Conservation (phyloP, 35 echinoderm and acorn worm genomes). For the Apostichopus parvimensis region DNA sequence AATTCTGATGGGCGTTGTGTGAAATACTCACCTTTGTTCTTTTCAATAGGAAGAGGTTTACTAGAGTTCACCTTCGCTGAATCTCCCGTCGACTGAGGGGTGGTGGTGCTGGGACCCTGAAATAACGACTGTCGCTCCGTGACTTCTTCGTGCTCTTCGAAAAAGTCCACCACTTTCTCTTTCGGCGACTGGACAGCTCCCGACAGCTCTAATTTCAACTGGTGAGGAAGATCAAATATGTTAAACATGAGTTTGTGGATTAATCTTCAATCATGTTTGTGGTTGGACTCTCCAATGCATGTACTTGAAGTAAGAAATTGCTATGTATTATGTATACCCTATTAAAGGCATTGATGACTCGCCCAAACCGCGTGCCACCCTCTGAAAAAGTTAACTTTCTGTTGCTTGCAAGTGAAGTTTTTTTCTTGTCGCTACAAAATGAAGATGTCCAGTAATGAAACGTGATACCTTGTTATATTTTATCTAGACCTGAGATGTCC, state of each 20-base stretch:
- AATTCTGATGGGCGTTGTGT: too few species aligned
- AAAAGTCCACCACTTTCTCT: conserved; percentile 94
- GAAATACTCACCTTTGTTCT: conserved; percentile 14
- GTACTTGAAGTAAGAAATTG: too few species aligned
- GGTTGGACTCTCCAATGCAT: not conserved
- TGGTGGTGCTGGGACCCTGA: not conserved
- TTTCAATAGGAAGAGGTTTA: conserved; percentile 64
- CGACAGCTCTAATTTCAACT: conserved; percentile 58
- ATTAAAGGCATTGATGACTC: too few species aligned
- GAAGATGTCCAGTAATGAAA: too few species aligned
- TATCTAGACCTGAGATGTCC: too few species aligned
- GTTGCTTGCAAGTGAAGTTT: too few species aligned
- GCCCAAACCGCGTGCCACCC: too few species aligned
- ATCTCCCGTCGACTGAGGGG: not conserved
- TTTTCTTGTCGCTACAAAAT: too few species aligned
- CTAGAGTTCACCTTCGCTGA: not conserved
- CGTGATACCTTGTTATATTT: too few species aligned
- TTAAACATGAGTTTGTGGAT: not conserved
- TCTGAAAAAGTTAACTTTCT: too few species aligned
- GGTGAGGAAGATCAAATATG: not conserved
- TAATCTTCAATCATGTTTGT: not conserved
- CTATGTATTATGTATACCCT: too few species aligned
- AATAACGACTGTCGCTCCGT: conserved; percentile 31
- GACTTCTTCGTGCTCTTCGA: conserved; percentile 75
- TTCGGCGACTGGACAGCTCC: conserved; percentile 72